Base-by-base conservation (phyloP, 2,888 invertebrate species). In the Melieria omissa region DNA sequence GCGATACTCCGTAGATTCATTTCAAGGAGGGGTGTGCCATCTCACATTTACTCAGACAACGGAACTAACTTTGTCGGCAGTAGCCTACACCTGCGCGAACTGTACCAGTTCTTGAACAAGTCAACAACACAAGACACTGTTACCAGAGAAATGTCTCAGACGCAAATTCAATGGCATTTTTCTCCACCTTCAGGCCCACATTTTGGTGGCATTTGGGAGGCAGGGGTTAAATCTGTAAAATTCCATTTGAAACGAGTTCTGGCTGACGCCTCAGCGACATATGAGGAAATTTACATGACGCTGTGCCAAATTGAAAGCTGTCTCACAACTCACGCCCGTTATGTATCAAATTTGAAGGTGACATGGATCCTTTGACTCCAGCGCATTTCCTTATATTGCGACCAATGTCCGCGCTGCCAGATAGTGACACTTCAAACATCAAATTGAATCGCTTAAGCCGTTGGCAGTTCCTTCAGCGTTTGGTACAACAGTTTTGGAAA, bases 181-280 rank as follows among this genome's bases (percentile, higher is more conserved):
- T 81, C 78, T 16, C 83, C 84, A 5, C 81, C 84, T 4, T 71
- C 71, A 41, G 77, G 81, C 5, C 81, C 83, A 1, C 81, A 86
- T 67, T 81, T 82, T 58, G 82, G 85, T 4, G 84, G 83, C 1
- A 65, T 84, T 4, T 85, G 83, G 81, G 84, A 86, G 71, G 80
- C 82, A 3, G 80, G 79, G 4, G 81, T 86, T 0, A 83, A 83
- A 62, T 80, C 80, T 0, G 73, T 79, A 0, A 86, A 85, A 73
- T 77, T 74, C 70, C 83, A 84, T 71, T 63, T 85, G 0, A 75
- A 76, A 14, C 71, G 81, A 29, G 74, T 81, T 1, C 62, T 83
- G 5, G 80, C 80, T 0, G 74, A 77, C 4, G 45, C 74, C 10
- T 75, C 63, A 5, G 57, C 80, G 3, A 83, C 80, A 0, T 81